Base-by-base conservation (phyloP, 2,888 invertebrate species). In the Caenorhabditis drosophilae region DNA sequence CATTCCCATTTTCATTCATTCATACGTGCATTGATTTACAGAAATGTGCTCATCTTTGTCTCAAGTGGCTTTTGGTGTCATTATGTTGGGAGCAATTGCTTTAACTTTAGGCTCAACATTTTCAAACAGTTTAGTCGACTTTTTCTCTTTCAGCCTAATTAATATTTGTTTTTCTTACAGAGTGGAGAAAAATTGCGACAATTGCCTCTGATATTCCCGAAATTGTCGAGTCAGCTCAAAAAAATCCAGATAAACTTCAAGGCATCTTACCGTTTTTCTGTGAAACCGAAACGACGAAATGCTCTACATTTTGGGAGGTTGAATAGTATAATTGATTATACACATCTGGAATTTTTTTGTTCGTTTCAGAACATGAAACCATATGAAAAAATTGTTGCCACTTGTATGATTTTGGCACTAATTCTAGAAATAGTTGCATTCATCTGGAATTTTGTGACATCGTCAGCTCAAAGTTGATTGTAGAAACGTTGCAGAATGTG, bases 361-460 rank as follows among this genome's bases (percentile, higher is more conserved):
- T n/a, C n/a, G 18, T 42, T 42, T 22, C 22, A 42, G 42, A 51
- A 59, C 11, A 58, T 64, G 58, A 54, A 64, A 22, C 51, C 54
- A n/a, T 64, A 55, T 20, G 64, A 64, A 36, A 64, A 55, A 47
- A 38, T 59, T 7, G 62, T 66, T 1, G 62, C 66, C 2, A 44
- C 54, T 16, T 62, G 61, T 35, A 70, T 66, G 62, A 61, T 64
- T 31, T 15, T 57, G 9, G 70, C 70, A 3, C 46, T 70, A 0
- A 20, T 61, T 40, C 18, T 62, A 16, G 70, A 70, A 53, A 57
- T 62, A n/a, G 45, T 70, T 15, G 70, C 66, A 7, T 52, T 70
- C 4, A 53, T 66, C 48, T 70, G 70, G 70, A 70, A 70, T 35
- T 61, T 66, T 27, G 41, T 70, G 25, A 62, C 70, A 1, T 66